These are phyloP conservation scores for Agrilus planipennis DNA, from an alignment of 1,140 invertebrate genomes.

Conservation along the genomic window DNA sequence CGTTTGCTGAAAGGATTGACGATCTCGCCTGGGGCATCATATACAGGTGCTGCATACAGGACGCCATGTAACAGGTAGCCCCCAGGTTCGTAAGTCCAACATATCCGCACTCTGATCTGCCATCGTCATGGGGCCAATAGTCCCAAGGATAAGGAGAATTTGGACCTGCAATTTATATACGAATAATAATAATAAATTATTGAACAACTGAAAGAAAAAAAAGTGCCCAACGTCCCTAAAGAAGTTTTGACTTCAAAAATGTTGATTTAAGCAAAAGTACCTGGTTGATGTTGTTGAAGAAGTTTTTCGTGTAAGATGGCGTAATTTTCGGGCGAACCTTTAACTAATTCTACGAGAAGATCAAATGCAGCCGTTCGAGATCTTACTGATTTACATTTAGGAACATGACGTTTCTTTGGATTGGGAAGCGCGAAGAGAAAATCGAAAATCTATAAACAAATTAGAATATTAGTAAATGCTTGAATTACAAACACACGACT, in stretches of 20 bases:
- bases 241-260: neutral
- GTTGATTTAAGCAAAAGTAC: conserved; percentile 30
- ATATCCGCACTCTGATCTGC: conserved; percentile 84
- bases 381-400: conserved; percentile 84
- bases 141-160: conserved; percentile 88
- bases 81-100: conserved; percentile 89
- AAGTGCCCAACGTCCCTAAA: neutral
- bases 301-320: conserved; percentile 69
- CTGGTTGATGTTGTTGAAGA: conserved; percentile 73
- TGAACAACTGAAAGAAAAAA: neutral
- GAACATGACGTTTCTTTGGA: conserved; percentile 69
- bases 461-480: too few species aligned
- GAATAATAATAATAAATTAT: too few species aligned
- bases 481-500: too few species aligned
- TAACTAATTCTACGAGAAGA: conserved; percentile 74
- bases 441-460: conserved; percentile 63
- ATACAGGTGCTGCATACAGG: conserved; percentile 91
- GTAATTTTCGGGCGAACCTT: conserved; percentile 77
- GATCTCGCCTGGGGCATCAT: conserved; percentile 89
- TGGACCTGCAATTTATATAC: conserved; percentile 42
- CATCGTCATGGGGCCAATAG: conserved; percentile 93
- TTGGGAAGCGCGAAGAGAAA: conserved; percentile 84
- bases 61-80: conserved; percentile 94
- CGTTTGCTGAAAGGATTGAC: conserved; percentile 62
- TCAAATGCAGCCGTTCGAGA: conserved; percentile 84